Percentiles rank a stretch among this genome's conserved stretches.
These are phyloP conservation scores for Colostygia pectinataria DNA, from an alignment of 2,888 invertebrate species.

Conservation along the genomic window DNA sequence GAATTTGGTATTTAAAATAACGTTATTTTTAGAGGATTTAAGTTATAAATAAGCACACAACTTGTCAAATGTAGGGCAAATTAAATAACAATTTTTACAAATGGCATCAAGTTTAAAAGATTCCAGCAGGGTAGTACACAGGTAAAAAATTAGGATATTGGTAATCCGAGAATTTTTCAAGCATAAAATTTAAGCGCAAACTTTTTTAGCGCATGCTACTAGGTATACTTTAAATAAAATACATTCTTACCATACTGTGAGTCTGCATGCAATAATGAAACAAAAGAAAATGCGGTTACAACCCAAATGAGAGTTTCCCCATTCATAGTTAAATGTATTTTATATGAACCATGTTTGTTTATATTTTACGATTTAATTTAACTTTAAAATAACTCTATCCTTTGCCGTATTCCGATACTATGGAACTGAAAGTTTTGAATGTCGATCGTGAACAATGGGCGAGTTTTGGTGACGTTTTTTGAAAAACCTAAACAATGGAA, in stretches of 20 bases:
- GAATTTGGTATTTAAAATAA: neutral
- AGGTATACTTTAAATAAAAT: neutral
- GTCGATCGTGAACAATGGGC: constrained; percentile 42
- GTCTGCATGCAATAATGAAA: constrained; percentile 21
- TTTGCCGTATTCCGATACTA: constrained; percentile 10
- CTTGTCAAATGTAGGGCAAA: too few species aligned
- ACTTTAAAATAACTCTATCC: constrained; percentile 1
- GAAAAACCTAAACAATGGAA: constrained; percentile 48
- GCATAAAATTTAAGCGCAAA: too few species aligned
- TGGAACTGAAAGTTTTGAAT: constrained; percentile 21
- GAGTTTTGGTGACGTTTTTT: constrained; percentile 36
- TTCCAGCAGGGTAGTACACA: too few species aligned
- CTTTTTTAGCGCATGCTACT: too few species aligned
- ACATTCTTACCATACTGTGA: constrained; percentile 34
- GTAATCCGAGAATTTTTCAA: too few species aligned
- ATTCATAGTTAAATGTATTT: constrained; percentile 20
- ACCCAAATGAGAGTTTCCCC: constrained; percentile 21
- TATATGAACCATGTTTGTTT: constrained; percentile 15
- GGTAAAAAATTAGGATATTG: too few species aligned
- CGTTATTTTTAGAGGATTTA: too few species aligned
- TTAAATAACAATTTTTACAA: too few species aligned
- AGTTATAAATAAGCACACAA: too few species aligned
- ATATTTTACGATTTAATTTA: constrained; percentile 5
- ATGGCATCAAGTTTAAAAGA: too few species aligned
- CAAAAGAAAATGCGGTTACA: constrained; percentile 19